These are phyloP conservation scores for Blomia tropicalis DNA, from an alignment of 2,888 invertebrate genomes.

Conservation along the genomic window DNA sequence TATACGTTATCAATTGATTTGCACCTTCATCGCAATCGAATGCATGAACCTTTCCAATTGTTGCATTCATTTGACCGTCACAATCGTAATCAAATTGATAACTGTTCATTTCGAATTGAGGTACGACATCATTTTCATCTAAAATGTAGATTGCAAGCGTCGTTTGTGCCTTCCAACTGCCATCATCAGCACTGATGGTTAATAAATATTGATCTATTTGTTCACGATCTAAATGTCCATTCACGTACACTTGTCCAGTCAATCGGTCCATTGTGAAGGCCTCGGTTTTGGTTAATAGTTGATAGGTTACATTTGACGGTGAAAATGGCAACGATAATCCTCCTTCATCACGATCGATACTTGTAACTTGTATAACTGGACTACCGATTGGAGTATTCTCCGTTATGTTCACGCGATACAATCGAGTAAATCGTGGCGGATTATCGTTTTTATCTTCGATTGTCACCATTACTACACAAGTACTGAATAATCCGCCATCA, in stretches of 20 bases:
- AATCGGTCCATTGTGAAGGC: slow-evolving; percentile 70
- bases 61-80: slow-evolving; percentile 42
- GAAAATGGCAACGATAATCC: no score
- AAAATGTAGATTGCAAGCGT: slow-evolving; percentile 77
- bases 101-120: slow-evolving; percentile 67
- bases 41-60: slow-evolving; percentile 74
- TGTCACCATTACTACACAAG: slow-evolving; percentile 61
- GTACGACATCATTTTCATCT: slow-evolving; percentile 88
- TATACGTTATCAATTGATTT: slow-evolving; percentile 76
- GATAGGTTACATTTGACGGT: slow-evolving; percentile 82
- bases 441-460: slow-evolving; percentile 78
- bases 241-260: slow-evolving; percentile 80
- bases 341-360: slow-evolving; percentile 70
- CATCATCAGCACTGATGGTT: slow-evolving; percentile 68
- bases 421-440: slow-evolving; percentile 71
- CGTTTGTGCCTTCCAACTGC: slow-evolving; percentile 78
- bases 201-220: slow-evolving; percentile 73
- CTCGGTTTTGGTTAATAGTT: slow-evolving; percentile 79
- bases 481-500: slow-evolving; percentile 65
- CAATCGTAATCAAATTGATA: slow-evolving; percentile 54
- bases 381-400: slow-evolving; percentile 83
- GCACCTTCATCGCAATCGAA: slow-evolving; percentile 79
- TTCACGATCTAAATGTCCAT: slow-evolving; percentile 74
- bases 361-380: slow-evolving; percentile 77
- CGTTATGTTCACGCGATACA: slow-evolving; percentile 83